A percentile compares a stretch with the other conserved stretches of the same genome.
These are phyloP conservation scores for Hyperoplus lanceolatus DNA, from an alignment of 2,797 vertebrate genomes.

Conservation along the genomic window DNA sequence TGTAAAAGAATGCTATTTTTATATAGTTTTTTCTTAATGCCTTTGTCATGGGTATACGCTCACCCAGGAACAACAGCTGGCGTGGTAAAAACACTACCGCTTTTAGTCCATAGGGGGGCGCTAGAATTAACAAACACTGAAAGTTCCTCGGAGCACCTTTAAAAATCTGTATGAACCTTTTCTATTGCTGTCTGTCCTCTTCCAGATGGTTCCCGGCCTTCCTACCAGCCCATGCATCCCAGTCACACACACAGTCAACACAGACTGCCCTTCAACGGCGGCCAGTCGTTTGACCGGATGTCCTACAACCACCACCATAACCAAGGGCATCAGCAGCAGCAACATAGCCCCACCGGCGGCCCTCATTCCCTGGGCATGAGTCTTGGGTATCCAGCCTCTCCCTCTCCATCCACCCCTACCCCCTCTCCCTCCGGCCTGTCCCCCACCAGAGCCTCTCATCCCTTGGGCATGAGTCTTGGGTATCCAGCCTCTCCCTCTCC, in stretches of 20 bases:
- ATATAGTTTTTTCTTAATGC: too few relatives aligned
- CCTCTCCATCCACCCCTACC: conserved; percentile 80
- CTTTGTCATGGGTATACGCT: too few relatives aligned
- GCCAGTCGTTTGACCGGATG: too few relatives aligned
- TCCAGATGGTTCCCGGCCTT: conserved; percentile 85
- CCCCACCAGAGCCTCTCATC: conserved; percentile 84
- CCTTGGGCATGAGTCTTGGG: conserved; percentile 90
- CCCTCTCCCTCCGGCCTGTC: conserved; percentile 84
- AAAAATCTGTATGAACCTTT: too few relatives aligned
- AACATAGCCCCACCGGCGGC: conserved; percentile 86
- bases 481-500: conserved; percentile 87
- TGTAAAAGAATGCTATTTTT: too few relatives aligned
- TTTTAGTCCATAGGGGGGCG: too few relatives aligned
- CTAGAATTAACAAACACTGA: too few relatives aligned
- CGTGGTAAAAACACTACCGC: too few relatives aligned
- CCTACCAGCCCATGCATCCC: conserved; percentile 91
- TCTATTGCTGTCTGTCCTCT: conserved; percentile 82
- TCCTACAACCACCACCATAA: too few relatives aligned
- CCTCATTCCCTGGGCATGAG: conserved; percentile 90
- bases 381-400: conserved; percentile 88
- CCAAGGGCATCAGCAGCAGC: conserved; percentile 46
- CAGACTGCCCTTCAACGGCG: conserved; percentile 88
- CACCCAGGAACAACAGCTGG: too few relatives aligned
- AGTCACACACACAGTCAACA: conserved; percentile 64
- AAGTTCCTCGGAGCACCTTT: too few relatives aligned